A percentile compares a stretch with the other conserved stretches of the same genome.
These are phyloP conservation scores for Nycticryphes semicollaris DNA, from an alignment of 2,113 vertebrate genomes.

Conservation along the genomic window DNA sequence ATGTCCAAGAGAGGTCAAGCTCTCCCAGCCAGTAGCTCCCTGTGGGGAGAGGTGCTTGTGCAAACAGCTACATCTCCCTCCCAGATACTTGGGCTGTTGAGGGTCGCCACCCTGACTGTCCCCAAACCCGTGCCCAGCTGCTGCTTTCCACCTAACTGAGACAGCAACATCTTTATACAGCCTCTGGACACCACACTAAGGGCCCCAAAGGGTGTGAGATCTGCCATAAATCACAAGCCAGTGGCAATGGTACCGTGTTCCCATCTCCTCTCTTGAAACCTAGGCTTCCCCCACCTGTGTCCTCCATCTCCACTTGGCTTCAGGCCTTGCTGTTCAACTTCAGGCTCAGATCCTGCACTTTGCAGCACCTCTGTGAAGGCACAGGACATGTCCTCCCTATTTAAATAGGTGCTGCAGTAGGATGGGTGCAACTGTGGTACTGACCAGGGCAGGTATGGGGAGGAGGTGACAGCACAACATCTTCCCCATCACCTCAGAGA, in stretches of 20 bases:
- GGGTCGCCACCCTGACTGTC: background rate
- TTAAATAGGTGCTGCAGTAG: background rate
- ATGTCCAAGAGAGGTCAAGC: background rate
- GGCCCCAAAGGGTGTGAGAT: background rate
- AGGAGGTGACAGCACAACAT: background rate
- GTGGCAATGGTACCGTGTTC: background rate
- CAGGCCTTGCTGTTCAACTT: background rate
- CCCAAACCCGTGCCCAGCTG: background rate
- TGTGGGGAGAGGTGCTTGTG: background rate
- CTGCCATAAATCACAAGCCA: background rate
- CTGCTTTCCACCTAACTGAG: background rate
- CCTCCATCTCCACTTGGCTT: background rate
- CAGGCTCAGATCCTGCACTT: background rate
- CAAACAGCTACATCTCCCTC: background rate
- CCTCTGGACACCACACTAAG: background rate
- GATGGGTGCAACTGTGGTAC: background rate
- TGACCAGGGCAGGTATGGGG: rapidly evolving
- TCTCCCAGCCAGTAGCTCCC: background rate
- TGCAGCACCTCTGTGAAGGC: background rate
- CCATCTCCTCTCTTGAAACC: background rate
- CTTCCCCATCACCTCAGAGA: background rate
- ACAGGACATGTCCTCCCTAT: background rate
- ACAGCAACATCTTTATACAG: background rate
- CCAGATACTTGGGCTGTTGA: background rate
- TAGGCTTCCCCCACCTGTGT: background rate